Evolutionary conservation across 2,113 vertebrate genomes (phyloP).

Genomic region (Puntigrus tetrazona): DNA sequence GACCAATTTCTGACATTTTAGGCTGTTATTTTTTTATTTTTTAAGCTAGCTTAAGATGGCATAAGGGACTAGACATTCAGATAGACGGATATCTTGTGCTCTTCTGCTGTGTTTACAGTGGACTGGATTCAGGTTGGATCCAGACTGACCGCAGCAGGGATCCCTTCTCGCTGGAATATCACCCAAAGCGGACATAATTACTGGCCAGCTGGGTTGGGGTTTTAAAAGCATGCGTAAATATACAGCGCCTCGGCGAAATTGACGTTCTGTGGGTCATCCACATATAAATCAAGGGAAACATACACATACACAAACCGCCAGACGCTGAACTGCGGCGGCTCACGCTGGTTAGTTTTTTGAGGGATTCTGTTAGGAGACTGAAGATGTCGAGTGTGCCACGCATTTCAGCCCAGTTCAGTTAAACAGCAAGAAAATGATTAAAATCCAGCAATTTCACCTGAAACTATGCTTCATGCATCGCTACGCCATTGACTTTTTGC

Average conservation of each 20-base stretch:
- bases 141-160: constrained; percentile 3
- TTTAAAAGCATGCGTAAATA: constrained; percentile 35
- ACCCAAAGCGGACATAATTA: constrained; percentile 53
- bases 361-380: constrained; percentile 5
- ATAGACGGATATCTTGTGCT: neutral
- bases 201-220: constrained; percentile 32
- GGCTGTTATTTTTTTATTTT: neutral
- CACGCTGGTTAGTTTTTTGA: neutral
- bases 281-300: constrained; percentile 52
- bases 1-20: neutral
- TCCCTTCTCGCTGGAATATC: constrained; percentile 42
- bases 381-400: neutral
- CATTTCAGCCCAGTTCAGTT: neutral
- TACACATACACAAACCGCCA: constrained; percentile 3
- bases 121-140: constrained; percentile 24
- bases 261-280: constrained; percentile 38
- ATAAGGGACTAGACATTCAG: neutral
- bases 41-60: neutral
- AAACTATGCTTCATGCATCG: neutral
- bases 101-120: constrained; percentile 34
- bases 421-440: neutral
- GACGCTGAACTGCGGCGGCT: neutral
- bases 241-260: constrained; percentile 8
- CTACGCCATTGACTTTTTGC: neutral
- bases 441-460: neutral